Percentiles rank a stretch among this genome's conserved stretches.
Conservation (phyloP, 2,888 invertebrate genomes). For the Autographa pulchrina region DNA sequence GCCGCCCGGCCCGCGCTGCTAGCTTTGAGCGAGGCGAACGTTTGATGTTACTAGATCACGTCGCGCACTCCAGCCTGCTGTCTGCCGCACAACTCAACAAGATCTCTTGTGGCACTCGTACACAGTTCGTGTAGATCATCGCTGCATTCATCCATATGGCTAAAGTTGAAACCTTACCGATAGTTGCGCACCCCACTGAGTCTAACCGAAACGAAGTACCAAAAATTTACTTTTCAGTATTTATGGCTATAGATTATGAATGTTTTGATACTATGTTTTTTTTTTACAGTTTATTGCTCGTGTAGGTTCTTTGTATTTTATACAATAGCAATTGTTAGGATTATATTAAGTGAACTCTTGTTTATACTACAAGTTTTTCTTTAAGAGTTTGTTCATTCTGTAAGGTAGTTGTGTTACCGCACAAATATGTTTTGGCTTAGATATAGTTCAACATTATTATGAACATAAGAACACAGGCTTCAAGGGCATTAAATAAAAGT, state of each 20-base stretch:
- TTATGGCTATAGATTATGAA: slow-evolving; percentile 30
- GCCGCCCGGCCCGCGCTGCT: slow-evolving; percentile 64
- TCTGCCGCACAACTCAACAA: slow-evolving; percentile 85
- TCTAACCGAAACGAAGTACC: slow-evolving; percentile 21
- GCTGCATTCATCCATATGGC: slow-evolving; percentile 22
- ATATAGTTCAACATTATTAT: slow-evolving; percentile 10
- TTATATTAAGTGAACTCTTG: neutral
- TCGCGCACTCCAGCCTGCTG: slow-evolving; percentile 83
- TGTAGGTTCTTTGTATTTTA: slow-evolving; percentile 5
- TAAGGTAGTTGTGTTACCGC: slow-evolving; percentile 23
- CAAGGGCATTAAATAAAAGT: slow-evolving; percentile 3
- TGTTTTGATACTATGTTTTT: slow-evolving; percentile 22
- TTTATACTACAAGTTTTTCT: neutral
- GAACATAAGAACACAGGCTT: slow-evolving; percentile 10
- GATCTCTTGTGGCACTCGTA: slow-evolving; percentile 78
- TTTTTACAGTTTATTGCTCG: slow-evolving; percentile 13
- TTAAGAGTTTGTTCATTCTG: neutral
- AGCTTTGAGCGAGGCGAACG: slow-evolving; percentile 82
- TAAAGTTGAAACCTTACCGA: slow-evolving; percentile 26
- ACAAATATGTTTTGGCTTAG: slow-evolving; percentile 27
- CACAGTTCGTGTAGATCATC: slow-evolving; percentile 80
- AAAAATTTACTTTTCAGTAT: neutral
- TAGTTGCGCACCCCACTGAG: slow-evolving; percentile 47
- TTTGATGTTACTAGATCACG: slow-evolving; percentile 81
- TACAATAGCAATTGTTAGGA: neutral